Evolutionary conservation across 2,888 invertebrate genomes (phyloP), one percentile per base, ranked within the genome.

Genomic region (Tipula vernalis): DNA sequence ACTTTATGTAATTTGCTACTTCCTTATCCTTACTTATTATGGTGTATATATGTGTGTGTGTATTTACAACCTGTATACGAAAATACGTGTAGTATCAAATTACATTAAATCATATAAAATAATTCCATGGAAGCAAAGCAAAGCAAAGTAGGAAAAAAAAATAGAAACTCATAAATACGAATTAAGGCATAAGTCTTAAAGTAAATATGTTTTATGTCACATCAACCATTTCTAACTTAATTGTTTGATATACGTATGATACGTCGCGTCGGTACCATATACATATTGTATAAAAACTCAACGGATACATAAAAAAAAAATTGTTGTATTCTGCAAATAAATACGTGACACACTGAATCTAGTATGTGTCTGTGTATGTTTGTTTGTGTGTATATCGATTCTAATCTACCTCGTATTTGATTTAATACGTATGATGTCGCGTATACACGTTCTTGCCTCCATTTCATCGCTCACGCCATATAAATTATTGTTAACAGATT

Each of bases 31-130:
- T 71, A 57, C 57, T 6, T 57, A 57, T 57, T 28, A 28, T 28
- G 28, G 39, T 39, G 6, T 39, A 39, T 6, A 6, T 39, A 39
- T 39, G 6, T 39, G 3, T 39, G 39, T 10, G 3, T 3, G 18
- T 71, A 71, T 71, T 71, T 71, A 28, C 71, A 71, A 18, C 71
- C 10, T 28, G 2, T 28, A 28, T 28, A 28, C 0, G 28, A 28
- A 28, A 18, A 3, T 71, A 28, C 28, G 28, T 18, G 71, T 71
- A 71, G 71, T 71, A 71, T 71, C 71, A 71, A 71, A 71, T 71
- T 71, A 71, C 71, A 71, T 71, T 71, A 71, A 71, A 71, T 71
- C 71, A 71, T 71, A 71, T 71, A 71, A 71, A 71, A 71, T 71
- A 12, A 71, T 71, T 71, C 28, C 28, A 28, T 10, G 71, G 71